Evolutionary conservation across 1,140 invertebrate genomes (phyloP).

Genomic region (Bombus polaris): DNA sequence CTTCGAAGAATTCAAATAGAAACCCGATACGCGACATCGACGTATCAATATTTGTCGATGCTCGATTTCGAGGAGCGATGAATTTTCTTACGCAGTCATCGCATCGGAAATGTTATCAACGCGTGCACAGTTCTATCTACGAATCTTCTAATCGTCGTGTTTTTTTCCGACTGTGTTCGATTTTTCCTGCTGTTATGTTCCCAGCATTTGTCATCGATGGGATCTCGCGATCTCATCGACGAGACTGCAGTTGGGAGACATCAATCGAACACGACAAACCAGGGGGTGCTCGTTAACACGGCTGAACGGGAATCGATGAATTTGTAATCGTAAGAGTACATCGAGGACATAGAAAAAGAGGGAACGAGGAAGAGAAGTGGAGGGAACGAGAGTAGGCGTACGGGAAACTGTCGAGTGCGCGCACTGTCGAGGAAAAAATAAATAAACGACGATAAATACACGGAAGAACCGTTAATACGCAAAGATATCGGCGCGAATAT

Average conservation of each 20-base stretch:
- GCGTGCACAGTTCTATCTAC: background rate
- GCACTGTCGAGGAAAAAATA: slow-evolving; percentile 10
- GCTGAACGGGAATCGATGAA: slow-evolving; percentile 33
- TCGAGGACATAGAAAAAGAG: background rate
- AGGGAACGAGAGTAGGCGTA: background rate
- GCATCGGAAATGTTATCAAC: background rate
- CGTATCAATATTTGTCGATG: slow-evolving; percentile 2
- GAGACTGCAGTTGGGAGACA: background rate
- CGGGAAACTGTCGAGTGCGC: background rate
- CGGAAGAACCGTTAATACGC: slow-evolving; percentile 40
- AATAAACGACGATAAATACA: slow-evolving; percentile 32
- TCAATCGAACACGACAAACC: background rate
- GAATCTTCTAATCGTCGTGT: background rate
- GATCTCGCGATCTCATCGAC: background rate
- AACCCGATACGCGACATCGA: background rate
- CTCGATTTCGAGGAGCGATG: background rate
- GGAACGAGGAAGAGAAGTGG: background rate
- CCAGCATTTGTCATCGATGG: background rate
- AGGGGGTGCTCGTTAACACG: slow-evolving; percentile 19
- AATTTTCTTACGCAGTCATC: background rate
- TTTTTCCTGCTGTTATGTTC: background rate
- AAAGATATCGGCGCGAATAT: slow-evolving; percentile 28
- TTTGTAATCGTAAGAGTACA: slow-evolving; percentile 30
- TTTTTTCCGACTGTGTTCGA: background rate
- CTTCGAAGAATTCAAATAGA: background rate